Percentiles rank a stretch among this genome's conserved stretches.
These are phyloP conservation scores for Hippocampus mohnikei DNA, from an alignment of 2,113 vertebrate genomes.

Conservation along the genomic window DNA sequence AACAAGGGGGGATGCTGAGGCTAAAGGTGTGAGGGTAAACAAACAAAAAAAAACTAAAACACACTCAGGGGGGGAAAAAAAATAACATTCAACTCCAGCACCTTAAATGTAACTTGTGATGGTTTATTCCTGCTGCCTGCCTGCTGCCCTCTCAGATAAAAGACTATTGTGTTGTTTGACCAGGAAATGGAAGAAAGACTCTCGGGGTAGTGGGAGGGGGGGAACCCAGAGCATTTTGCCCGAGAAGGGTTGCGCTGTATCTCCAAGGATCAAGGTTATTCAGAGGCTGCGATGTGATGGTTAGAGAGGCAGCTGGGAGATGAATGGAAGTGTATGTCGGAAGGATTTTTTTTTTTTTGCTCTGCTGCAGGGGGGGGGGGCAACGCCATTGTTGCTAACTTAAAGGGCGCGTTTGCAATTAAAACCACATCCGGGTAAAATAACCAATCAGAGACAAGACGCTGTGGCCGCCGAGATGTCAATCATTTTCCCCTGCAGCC, in stretches of 20 bases:
- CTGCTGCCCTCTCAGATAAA: conserved; percentile 53
- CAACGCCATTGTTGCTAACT: no score
- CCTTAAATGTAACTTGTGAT: conserved; percentile 46
- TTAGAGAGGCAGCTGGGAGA: background rate
- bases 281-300: conserved; percentile 15
- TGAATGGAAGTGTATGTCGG: background rate
- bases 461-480: no score
- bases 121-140: conserved; percentile 46
- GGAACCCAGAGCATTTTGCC: conserved; percentile 35
- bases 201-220: conserved; percentile 9
- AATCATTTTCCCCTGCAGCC: no score
- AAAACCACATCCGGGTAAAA: no score
- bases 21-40: conserved; percentile 22
- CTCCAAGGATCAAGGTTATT: conserved; percentile 59
- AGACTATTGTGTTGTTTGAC: conserved; percentile 59
- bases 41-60: conserved; percentile 10
- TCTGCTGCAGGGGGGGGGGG: no score
- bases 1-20: conserved; percentile 54
- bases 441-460: no score
- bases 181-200: conserved; percentile 57
- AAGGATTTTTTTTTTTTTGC: background rate
- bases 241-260: conserved; percentile 47
- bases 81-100: conserved; percentile 28
- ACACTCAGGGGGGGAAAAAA: conserved; percentile 23
- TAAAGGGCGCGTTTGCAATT: no score